Conservation (phyloP, 35 echinoderm and acorn worm species). For the Lytechinus pictus region DNA sequence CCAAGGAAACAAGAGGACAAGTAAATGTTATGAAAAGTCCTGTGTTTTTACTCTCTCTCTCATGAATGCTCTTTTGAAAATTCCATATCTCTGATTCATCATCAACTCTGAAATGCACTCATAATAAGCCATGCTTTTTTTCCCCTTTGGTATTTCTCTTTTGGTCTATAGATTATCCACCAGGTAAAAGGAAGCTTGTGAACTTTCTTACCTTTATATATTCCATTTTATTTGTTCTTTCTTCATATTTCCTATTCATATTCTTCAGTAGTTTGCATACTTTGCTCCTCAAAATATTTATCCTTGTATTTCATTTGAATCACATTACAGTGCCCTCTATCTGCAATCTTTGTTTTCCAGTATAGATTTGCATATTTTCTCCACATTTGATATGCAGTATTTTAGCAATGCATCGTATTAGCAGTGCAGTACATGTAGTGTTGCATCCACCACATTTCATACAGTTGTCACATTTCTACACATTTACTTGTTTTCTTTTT, state of each 20-base stretch:
- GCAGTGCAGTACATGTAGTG: background rate
- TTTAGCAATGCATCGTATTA: background rate
- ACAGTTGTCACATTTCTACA: background rate
- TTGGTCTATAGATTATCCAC: constrained; percentile 23
- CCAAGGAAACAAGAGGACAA: background rate
- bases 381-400: background rate
- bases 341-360: background rate
- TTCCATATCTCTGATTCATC: background rate
- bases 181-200: constrained; percentile 29
- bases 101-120: background rate
- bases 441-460: background rate
- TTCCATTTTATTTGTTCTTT: background rate
- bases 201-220: background rate
- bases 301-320: background rate
- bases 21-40: background rate
- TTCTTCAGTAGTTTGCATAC: too few relatives aligned
- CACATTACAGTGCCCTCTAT: background rate
- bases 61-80: background rate
- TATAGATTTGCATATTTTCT: background rate
- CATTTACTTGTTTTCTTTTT: background rate
- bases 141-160: constrained; percentile 26
- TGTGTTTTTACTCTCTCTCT: background rate
- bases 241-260: too few relatives aligned
- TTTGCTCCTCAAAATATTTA: too few relatives aligned
- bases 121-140: constrained; percentile 21